Evolutionary conservation across 1,140 invertebrate genomes (phyloP), one percentile per base, ranked within the genome.

Genomic region (Telenomus remus): DNA sequence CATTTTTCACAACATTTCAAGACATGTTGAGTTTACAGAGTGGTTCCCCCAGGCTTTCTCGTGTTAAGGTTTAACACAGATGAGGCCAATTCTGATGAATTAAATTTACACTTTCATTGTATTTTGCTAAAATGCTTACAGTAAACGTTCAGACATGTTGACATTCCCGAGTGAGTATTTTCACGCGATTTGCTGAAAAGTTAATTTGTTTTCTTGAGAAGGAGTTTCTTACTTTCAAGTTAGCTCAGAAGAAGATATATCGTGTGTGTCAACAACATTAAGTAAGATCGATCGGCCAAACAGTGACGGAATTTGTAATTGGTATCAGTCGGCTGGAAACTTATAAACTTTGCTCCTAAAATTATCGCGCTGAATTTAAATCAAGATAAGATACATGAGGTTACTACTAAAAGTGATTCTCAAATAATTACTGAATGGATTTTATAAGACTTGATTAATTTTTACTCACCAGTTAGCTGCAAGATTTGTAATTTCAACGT

Each of bases 401-500:
- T n/a, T n/a, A n/a, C n/a, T n/a, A n/a, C n/a, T n/a, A n/a, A n/a
- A n/a, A n/a, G n/a, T n/a, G n/a, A n/a, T n/a, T n/a, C n/a, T n/a
- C n/a, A n/a, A n/a, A n/a, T n/a, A n/a, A n/a, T n/a, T n/a, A n/a
- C n/a, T n/a, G n/a, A n/a, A n/a, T n/a, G n/a, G n/a, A n/a, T n/a
- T n/a, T n/a, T n/a, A n/a, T n/a, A n/a, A n/a, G 19, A 27, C 6
- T 27, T 3, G 6, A 27, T 27, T 4, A 39, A 39, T 4, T 1
- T 39, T 1, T 73, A 80, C 81, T 83, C 66, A 90, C 89, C 89
- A 77, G 89, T 87, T 65, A 90, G 82, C 75, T 91, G 89, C 6
- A 91, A 80, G 9, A 93, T 86, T 77, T 91, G 90, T 27, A 91
- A 83, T 79, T 92, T 91, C 39, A 92, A 83, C 10, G 86, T 83